A percentile compares a stretch with the other conserved stretches of the same genome.
Evolutionary conservation across 1,140 invertebrate genomes (phyloP).

Genomic region (Macrobrachium rosenbergii): DNA sequence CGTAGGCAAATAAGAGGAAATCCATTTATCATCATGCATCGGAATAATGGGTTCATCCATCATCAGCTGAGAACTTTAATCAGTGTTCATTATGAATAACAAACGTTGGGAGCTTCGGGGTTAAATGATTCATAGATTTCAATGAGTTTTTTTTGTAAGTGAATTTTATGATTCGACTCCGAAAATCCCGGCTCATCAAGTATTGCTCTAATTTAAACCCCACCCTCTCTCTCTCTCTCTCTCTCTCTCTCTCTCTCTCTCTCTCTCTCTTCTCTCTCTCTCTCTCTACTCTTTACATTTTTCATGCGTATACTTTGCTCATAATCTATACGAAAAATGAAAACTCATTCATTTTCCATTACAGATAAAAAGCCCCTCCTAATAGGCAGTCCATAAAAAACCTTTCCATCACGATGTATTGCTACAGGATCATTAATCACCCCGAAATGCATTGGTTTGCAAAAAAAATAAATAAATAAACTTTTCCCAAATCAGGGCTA

Average conservation of each 20-base stretch:
- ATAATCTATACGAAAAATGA: not conserved
- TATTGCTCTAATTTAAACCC: not conserved
- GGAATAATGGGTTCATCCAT: too few relatives aligned
- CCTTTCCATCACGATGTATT: not conserved
- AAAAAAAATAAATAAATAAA: slow-evolving; percentile 2
- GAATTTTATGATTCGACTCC: too few relatives aligned
- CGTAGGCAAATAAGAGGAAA: too few relatives aligned
- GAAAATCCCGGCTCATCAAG: too few relatives aligned
- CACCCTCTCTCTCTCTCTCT: not conserved
- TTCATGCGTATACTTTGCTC: not conserved
- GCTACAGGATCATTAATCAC: slow-evolving; percentile 23
- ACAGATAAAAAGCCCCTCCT: not conserved
- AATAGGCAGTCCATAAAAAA: not conserved
- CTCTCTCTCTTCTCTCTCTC: slow-evolving; percentile 6
- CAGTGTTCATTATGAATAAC: too few relatives aligned
- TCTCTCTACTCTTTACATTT: not conserved
- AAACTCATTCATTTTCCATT: not conserved
- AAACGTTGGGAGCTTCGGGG: too few relatives aligned
- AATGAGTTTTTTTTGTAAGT: too few relatives aligned
- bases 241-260: slow-evolving; percentile 15
- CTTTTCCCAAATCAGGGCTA: slow-evolving; percentile 36
- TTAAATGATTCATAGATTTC: too few relatives aligned
- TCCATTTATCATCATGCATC: too few relatives aligned
- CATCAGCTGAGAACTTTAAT: too few relatives aligned
- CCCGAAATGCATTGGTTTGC: not conserved